These are phyloP conservation scores for Prunella strophiata DNA, from an alignment of 2,797 vertebrate species.

Conservation along the genomic window DNA sequence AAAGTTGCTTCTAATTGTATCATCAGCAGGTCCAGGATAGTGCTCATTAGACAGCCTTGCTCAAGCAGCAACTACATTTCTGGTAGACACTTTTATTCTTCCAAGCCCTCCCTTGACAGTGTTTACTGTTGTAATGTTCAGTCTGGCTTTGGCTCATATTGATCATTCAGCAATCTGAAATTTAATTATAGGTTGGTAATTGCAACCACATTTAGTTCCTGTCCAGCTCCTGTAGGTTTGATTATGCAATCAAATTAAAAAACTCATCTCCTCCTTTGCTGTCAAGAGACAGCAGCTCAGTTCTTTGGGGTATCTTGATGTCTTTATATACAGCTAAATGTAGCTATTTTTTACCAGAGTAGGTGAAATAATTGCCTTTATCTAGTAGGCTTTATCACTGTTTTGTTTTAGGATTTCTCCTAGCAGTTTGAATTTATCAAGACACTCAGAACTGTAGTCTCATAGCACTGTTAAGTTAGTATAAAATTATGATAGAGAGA, in stretches of 20 bases:
- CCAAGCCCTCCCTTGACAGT: not conserved
- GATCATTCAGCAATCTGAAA: not conserved
- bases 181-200: constrained; percentile 24
- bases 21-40: not conserved
- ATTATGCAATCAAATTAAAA: constrained; percentile 30
- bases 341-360: not conserved
- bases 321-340: not conserved
- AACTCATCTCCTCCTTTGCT: not conserved
- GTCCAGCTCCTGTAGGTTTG: not conserved
- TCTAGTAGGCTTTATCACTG: not conserved
- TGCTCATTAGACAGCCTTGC: not conserved
- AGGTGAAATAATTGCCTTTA: not conserved
- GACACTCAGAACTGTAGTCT: not conserved
- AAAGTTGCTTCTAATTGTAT: not conserved
- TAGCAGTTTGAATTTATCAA: not conserved
- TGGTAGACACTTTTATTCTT: not conserved
- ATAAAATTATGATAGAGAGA: not conserved
- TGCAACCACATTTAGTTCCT: constrained; percentile 2
- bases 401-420: not conserved
- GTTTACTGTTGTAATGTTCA: not conserved
- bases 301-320: not conserved
- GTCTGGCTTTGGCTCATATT: not conserved
- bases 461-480: not conserved
- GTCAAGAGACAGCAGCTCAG: not conserved
- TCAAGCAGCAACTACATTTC: not conserved